Base-by-base conservation (phyloP, 2,113 vertebrate species). In the Falcunculus frontatus region DNA sequence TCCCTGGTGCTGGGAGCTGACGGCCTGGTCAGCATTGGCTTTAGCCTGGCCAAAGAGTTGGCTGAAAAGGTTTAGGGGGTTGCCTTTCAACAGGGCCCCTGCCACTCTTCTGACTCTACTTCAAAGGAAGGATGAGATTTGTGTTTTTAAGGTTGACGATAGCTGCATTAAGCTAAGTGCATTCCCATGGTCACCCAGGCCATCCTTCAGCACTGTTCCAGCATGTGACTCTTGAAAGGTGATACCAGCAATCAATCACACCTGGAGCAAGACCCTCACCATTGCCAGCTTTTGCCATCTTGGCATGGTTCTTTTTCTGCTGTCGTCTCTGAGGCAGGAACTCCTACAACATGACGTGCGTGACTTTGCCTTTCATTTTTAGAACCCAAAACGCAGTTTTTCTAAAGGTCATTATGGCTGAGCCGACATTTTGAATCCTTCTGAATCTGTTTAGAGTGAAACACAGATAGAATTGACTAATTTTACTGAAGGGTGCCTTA, bases 101-200 rank as follows among this genome's bases (percentile, higher is more conserved):
- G 19, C 33, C 46, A 42, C 16, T 76, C 9, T 39, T 87, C 60
- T 84, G 63, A 20, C 42, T 59, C 52, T 79, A 32, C 78, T 73
- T 84, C 75, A 69, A 56, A 60, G 37, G 46, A 53, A 47, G 33
- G 25, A 22, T 68, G 39, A 56, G 32, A 39, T 80, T 62, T 72
- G 29, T 37, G 25, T 6, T 85, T 95, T 76, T 55, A 46, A 42
- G 21, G 12, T 19, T 82, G 30, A 39, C 26, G 11, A 13, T 92
- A 98, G 97, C 97, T 98, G 97, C 98, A 98, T 98, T 91, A 98
- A 91, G 16, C 98, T 98, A 73, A 98, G 98, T 22, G 30, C 97
- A 46, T 98, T 98, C 29, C 97, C 91, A 0, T 75, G 42, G 87
- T 98, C 96, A 29, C 98, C 96, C 97, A 97, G 98, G 52, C 39